Evolutionary conservation across 2,888 invertebrate species (phyloP), one percentile per base, ranked within the genome.

Genomic region (Callyntrura guangdongensis): DNA sequence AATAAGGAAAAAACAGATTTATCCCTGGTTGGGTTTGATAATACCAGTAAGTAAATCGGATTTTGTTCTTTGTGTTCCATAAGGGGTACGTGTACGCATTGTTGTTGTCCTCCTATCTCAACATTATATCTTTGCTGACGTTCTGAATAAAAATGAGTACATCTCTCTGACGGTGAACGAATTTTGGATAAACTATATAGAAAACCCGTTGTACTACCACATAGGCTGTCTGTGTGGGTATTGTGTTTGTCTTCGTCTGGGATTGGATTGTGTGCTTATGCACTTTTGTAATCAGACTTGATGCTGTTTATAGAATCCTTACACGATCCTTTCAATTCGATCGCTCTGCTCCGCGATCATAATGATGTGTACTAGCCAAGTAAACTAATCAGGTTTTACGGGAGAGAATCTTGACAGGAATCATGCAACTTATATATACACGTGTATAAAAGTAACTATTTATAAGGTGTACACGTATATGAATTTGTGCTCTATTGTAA

Each of bases 281-380:
- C 25, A 25, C 14, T 47, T 72, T 17, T 72, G 25, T 25, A 69
- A 36, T 36, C 6, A 27, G 45, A 69, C 8, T 69, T 14, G n/a
- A 69, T 45, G n/a, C 45, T 45, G 45, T 69, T 69, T 17, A 69
- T n/a, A 5, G 45, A 45, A 45, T 17, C 17, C 45, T n/a, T 69
- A 36, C 5, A 17, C 36, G 36, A 36, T 36, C 36, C 36, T 36
- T 36, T 36, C 36, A 45, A n/a, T 69, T 69, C 5, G 45, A 69
- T 67, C 27, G 25, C 12, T 67, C 17, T n/a, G n/a, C 69, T 69
- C 6, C 36, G 36, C 36, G 36, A 2, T 36, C 2, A 6, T 36
- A 81, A 61, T 81, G 81, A 81, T 81, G 45, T 20, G 61, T 81
- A 59, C 61, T 12, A 36, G 81, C 61, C 59, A 36, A 81, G 20